Evolutionary conservation across 1,140 invertebrate species (phyloP).

Genomic region (Hirudo medicinalis): DNA sequence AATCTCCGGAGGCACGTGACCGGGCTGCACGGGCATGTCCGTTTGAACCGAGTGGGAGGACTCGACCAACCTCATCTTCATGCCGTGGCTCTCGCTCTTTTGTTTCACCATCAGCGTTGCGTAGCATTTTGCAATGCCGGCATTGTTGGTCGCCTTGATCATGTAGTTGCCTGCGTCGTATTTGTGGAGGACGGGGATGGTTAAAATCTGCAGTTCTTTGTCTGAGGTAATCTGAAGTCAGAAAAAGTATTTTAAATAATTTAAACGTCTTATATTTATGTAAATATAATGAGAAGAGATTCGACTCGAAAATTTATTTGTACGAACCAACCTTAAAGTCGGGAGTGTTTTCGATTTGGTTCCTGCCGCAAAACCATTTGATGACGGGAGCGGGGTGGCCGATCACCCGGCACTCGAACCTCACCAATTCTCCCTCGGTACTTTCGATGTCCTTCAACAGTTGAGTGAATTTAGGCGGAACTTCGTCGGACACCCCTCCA

Average conservation of each 20-base stretch:
- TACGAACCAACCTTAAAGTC: slow-evolving; percentile 35
- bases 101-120: slow-evolving; percentile 35
- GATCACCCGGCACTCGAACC: slow-evolving; percentile 34
- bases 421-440: slow-evolving; percentile 34
- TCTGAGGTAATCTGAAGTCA: slow-evolving; percentile 38
- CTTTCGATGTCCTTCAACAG: slow-evolving; percentile 34
- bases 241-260: too few species aligned
- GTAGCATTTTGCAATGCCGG: slow-evolving; percentile 35
- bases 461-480: slow-evolving; percentile 36
- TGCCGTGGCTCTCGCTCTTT: slow-evolving; percentile 22
- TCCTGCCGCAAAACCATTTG: slow-evolving; percentile 38
- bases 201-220: slow-evolving; percentile 37
- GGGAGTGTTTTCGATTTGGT: slow-evolving; percentile 31
- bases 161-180: slow-evolving; percentile 54
- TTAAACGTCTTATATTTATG: too few species aligned
- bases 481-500: slow-evolving; percentile 30
- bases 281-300: too few species aligned
- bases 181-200: slow-evolving; percentile 39
- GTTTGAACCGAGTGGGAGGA: slow-evolving; percentile 20
- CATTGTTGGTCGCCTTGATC: slow-evolving; percentile 36
- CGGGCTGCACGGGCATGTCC: neutral
- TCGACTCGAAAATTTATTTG: too few species aligned
- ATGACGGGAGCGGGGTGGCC: slow-evolving; percentile 38
- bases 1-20: slow-evolving; percentile 36
- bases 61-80: slow-evolving; percentile 22